Evolutionary conservation across 2,888 invertebrate genomes (phyloP).

Genomic region (Hanleya hanleyi): DNA sequence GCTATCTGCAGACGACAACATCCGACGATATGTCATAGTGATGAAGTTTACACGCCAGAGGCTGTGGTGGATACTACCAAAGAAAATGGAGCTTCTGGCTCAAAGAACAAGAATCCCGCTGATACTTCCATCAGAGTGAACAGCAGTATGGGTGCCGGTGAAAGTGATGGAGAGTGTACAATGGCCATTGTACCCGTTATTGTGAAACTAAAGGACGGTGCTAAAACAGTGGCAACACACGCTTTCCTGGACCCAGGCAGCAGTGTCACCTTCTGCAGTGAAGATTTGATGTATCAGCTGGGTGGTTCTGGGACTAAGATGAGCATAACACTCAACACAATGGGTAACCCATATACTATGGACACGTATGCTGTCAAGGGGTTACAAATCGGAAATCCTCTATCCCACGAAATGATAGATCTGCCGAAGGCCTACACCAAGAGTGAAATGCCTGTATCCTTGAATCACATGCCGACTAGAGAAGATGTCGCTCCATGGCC

Average conservation of each 20-base stretch:
- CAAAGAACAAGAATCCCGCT: too few species aligned
- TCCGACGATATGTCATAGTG: too few species aligned
- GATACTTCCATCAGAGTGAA: too few species aligned
- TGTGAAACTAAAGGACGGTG: neutral
- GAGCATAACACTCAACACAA: constrained; percentile 10
- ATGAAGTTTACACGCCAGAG: too few species aligned
- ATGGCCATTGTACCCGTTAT: constrained; percentile 23
- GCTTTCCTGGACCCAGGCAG: constrained; percentile 20
- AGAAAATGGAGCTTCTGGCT: too few species aligned
- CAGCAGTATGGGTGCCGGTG: constrained; percentile 9
- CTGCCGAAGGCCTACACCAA: constrained; percentile 23
- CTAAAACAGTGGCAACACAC: neutral
- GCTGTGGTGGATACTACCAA: too few species aligned
- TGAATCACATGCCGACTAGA: constrained; percentile 21
- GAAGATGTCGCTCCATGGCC: constrained; percentile 26
- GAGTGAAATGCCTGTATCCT: constrained; percentile 23
- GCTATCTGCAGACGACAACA: too few species aligned
- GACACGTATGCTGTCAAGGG: constrained; percentile 3
- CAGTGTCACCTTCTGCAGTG: constrained; percentile 11
- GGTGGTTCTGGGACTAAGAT: constrained; percentile 2
- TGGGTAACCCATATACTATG: constrained; percentile 5
- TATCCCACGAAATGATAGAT: constrained; percentile 11
- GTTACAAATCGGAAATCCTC: constrained; percentile 9
- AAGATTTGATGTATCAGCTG: neutral
- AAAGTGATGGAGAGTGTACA: neutral